phyloP scores from a whole-genome alignment of 2,888 invertebrate genomes.

The Drosophila fungiperda region DNA sequence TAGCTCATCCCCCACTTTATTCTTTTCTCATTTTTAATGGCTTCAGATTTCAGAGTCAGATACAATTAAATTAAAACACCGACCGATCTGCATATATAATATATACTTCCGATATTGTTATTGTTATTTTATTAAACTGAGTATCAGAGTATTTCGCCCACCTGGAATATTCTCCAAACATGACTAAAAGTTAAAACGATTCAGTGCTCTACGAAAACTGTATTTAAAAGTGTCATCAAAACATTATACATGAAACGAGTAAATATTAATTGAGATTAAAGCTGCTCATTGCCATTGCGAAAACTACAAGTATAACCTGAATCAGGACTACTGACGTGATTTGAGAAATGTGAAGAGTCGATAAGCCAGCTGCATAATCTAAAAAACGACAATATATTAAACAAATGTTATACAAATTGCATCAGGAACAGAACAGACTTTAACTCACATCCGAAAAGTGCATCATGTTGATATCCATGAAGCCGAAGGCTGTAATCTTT shows the following conservation, averaged over 20 bases:
- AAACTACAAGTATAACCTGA: neutral
- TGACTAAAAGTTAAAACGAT: too few relatives aligned
- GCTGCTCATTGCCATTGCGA: neutral
- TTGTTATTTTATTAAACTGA: neutral
- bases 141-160: neutral
- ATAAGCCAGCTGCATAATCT: slow-evolving; percentile 66
- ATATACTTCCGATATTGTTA: neutral
- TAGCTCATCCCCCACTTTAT: neutral
- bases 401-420: neutral
- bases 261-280: neutral
- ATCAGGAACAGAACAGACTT: accelerated
- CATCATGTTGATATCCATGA: slow-evolving; percentile 61
- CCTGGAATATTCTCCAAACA: neutral
- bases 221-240: neutral
- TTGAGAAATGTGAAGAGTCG: slow-evolving; percentile 64
- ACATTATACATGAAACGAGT: neutral
- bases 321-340: slow-evolving; percentile 21
- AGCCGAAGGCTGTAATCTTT: slow-evolving; percentile 46
- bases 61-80: neutral
- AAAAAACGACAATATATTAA: neutral
- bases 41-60: neutral
- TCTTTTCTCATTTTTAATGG: neutral
- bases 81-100: neutral
- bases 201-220: neutral
- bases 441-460: slow-evolving; percentile 64